phyloP scores from a whole-genome alignment of 2,797 vertebrate genomes.

The Falco biarmicus region DNA sequence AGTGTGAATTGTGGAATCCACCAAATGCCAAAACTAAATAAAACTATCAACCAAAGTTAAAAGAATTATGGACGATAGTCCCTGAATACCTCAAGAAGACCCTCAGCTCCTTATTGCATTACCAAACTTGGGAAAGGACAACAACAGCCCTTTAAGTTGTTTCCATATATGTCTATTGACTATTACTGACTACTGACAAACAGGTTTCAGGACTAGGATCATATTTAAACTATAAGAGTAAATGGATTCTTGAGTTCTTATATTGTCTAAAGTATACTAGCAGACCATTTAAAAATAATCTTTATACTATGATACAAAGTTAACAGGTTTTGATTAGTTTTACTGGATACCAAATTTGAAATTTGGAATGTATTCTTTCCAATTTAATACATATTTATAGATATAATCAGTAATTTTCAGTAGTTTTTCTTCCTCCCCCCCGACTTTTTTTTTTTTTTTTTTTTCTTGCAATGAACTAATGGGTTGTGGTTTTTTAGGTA shows the following conservation, averaged over 20 bases:
- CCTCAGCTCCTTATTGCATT: neutral
- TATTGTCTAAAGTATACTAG: neutral
- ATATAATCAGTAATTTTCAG: neutral
- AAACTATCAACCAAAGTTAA: neutral
- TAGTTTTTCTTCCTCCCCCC: neutral
- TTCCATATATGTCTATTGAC: neutral
- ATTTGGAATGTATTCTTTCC: neutral
- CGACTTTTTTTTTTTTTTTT: neutral
- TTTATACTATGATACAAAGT: neutral
- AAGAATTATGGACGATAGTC: neutral
- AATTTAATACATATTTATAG: neutral
- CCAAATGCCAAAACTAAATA: neutral
- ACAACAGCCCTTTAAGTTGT: neutral
- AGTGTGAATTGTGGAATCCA: neutral
- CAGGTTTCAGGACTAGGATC: neutral
- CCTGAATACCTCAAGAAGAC: neutral
- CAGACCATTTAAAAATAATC: neutral
- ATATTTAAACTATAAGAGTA: neutral
- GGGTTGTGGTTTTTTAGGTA: neutral
- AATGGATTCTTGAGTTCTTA: neutral
- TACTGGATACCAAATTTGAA: neutral
- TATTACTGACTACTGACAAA: neutral
- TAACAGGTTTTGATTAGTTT: neutral
- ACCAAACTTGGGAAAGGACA: neutral
- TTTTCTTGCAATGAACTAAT: too few species aligned